Evolutionary conservation across 2,888 invertebrate genomes (phyloP), one percentile per base, ranked within the genome.

Genomic region (Hemaris fuciformis): DNA sequence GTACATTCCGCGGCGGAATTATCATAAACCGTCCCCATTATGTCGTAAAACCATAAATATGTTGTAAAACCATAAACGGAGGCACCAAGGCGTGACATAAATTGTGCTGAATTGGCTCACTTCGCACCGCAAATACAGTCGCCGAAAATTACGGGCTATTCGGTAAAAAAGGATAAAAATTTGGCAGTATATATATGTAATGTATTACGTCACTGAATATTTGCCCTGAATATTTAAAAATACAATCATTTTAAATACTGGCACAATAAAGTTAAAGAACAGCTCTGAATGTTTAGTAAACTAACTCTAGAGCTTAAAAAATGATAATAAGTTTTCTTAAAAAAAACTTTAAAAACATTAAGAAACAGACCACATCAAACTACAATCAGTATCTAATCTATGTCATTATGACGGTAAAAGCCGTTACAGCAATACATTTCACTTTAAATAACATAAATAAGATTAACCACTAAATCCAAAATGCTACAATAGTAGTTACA

Each of bases 61-160:
- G 88, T 81, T 88, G 87, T 91, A 91, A 91, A 91, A 86, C 88
- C 88, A 89, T 91, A 90, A 90, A 88, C 79, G 77, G 82, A 81
- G 83, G 87, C 87, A 84, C 79, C 83, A 75, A 82, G 79, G 81
- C 81, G 77, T 84, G 72, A 72, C 85, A 86, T 91, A 90, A 90
- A 91, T 89, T 85, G 73, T 71, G 64, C 71, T 71, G 83, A 87
- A 89, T 89, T 87, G 88, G 83, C 80, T 25, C 84, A 85, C 83
- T 91, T 87, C 79, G 83, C 77, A 80, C 72, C 73, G 34, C 43
- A 63, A 84, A 83, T 84, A 83, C 81, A 76, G 79, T 79, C 25
- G 46, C 31, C 18, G 38, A 60, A 53, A 23, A 41, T 60, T 41
- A 53, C 53, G 0, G 31, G 53, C 10, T 53, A 38, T 31, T 53